These are phyloP conservation scores for Drosophila mojavensis DNA, from an alignment of 1,140 invertebrate genomes.

Conservation along the genomic window DNA sequence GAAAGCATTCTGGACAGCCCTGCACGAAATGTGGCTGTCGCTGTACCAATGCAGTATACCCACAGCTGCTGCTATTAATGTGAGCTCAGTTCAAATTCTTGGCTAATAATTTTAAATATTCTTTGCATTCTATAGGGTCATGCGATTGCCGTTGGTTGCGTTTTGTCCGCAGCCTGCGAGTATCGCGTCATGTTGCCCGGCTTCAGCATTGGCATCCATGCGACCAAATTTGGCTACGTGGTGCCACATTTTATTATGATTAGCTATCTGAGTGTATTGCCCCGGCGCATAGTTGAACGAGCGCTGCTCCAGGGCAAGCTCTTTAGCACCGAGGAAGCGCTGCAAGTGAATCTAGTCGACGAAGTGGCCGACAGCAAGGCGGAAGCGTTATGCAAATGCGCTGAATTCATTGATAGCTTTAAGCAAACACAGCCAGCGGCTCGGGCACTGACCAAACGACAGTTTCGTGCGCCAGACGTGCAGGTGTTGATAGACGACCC, in stretches of 20 bases:
- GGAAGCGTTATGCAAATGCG: slow-evolving; percentile 88
- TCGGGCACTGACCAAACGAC: slow-evolving; percentile 87
- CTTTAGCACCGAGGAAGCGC: slow-evolving; percentile 90
- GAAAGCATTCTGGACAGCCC: slow-evolving; percentile 89
- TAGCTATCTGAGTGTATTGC: slow-evolving; percentile 84
- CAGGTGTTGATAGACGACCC: slow-evolving; percentile 86
- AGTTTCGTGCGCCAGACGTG: slow-evolving; percentile 85
- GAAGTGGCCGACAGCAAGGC: slow-evolving; percentile 88
- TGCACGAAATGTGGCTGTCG: slow-evolving; percentile 92
- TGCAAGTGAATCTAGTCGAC: slow-evolving; percentile 89
- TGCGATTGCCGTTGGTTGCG: slow-evolving; percentile 93
- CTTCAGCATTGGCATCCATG: slow-evolving; percentile 92
- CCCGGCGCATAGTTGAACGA: slow-evolving; percentile 87
- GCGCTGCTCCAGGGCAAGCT: slow-evolving; percentile 90
- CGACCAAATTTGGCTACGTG: slow-evolving; percentile 89
- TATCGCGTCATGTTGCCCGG: slow-evolving; percentile 92
- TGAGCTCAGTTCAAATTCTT: slow-evolving; percentile 77
- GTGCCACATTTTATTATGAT: slow-evolving; percentile 91
- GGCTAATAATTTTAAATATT: neutral
- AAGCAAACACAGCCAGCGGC: slow-evolving; percentile 87
- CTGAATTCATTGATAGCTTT: slow-evolving; percentile 87
- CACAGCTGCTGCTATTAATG: slow-evolving; percentile 93
- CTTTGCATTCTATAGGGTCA: slow-evolving; percentile 86
- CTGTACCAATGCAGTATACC: slow-evolving; percentile 89
- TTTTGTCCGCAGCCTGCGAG: slow-evolving; percentile 92